Conservation (phyloP, 1,140 invertebrate species). For the Berghia stephanieae region DNA sequence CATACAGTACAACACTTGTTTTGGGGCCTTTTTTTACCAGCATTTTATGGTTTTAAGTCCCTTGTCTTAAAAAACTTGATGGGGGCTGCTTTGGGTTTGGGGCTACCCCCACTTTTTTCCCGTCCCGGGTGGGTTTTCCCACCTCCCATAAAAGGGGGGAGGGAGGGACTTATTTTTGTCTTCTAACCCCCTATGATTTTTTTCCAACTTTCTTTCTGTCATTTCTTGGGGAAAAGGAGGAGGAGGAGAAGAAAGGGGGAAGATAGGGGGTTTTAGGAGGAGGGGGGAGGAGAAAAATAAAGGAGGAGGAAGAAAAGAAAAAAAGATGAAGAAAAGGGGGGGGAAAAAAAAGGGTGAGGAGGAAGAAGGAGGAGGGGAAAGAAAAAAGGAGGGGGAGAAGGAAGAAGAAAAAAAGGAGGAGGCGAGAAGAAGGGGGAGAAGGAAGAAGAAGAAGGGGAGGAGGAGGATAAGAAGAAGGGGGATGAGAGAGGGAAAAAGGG, state of each 20-base stretch:
- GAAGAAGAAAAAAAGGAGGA: background rate
- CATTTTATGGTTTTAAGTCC: too few species aligned
- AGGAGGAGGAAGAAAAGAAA: constrained; percentile 2
- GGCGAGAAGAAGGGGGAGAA: background rate
- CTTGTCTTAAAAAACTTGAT: too few species aligned
- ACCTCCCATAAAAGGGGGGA: too few species aligned
- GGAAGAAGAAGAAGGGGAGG: background rate
- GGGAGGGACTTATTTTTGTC: too few species aligned
- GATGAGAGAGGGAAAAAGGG: background rate
- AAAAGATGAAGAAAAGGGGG: background rate
- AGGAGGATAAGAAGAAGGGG: background rate
- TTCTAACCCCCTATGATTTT: too few species aligned
- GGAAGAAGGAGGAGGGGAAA: background rate
- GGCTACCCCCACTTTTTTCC: too few species aligned
- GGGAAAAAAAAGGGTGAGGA: background rate
- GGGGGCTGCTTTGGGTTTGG: too few species aligned
- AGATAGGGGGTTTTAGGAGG: background rate
- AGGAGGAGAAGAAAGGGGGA: background rate
- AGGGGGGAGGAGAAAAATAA: too few species aligned
- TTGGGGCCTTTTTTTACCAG: too few species aligned
- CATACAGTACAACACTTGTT: too few species aligned
- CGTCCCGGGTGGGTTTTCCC: too few species aligned
- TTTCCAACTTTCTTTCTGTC: constrained; percentile 9
- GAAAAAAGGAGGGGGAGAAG: background rate
- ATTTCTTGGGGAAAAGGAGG: background rate